Evolutionary conservation across 2,797 vertebrate species (phyloP).

Genomic region (Poecilia velifera): DNA sequence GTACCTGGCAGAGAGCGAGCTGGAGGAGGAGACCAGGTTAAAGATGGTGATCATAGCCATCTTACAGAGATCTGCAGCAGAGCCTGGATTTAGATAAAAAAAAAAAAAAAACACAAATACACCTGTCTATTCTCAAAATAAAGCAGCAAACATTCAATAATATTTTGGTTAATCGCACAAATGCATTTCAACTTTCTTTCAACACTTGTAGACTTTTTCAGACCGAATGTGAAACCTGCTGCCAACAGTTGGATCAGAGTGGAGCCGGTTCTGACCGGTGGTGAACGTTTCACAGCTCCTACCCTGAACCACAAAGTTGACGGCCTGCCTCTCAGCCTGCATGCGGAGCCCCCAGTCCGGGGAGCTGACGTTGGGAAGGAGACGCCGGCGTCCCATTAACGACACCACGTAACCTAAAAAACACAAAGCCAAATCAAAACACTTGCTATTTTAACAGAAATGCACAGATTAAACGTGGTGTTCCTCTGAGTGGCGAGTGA

Average conservation of each 20-base stretch:
- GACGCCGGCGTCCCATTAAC: slow-evolving; percentile 89
- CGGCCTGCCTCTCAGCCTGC: slow-evolving; percentile 92
- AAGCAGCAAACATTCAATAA: background rate
- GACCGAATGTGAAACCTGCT: background rate
- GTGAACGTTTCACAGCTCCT: slow-evolving; percentile 16
- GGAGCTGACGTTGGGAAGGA: slow-evolving; percentile 84
- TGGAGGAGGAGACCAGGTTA: slow-evolving; percentile 79
- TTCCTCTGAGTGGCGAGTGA: too few species aligned
- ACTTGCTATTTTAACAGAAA: background rate
- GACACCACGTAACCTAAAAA: slow-evolving; percentile 87
- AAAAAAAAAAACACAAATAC: background rate
- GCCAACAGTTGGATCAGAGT: background rate
- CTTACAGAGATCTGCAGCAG: slow-evolving; percentile 94
- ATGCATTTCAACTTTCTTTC: background rate
- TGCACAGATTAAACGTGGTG: background rate
- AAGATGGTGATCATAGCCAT: slow-evolving; percentile 92
- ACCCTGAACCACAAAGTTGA: slow-evolving; percentile 97
- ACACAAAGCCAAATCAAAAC: background rate
- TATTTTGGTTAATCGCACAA: background rate
- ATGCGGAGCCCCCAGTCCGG: slow-evolving; percentile 83
- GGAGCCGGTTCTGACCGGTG: background rate
- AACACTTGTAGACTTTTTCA: background rate
- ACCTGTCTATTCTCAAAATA: background rate
- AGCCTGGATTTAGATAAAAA: slow-evolving; percentile 74
- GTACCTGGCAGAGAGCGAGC: slow-evolving; percentile 87